These are phyloP conservation scores for Microchrysa polita DNA, from an alignment of 2,888 invertebrate genomes.

Conservation along the genomic window DNA sequence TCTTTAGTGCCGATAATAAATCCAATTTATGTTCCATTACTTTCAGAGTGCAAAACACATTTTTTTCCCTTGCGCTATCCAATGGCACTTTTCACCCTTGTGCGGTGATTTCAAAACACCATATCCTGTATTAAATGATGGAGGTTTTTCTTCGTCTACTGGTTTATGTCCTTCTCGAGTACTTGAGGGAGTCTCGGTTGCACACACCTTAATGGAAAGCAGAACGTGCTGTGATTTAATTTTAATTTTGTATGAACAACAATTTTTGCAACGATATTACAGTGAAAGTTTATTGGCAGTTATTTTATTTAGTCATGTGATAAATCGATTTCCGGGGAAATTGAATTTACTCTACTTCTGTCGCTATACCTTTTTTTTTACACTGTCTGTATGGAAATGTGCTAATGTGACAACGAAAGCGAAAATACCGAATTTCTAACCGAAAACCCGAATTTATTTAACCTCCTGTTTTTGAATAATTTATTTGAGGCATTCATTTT, in stretches of 20 bases:
- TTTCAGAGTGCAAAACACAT: slow-evolving; percentile 27
- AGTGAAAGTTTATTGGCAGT: too few relatives aligned
- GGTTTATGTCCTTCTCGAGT: too few relatives aligned
- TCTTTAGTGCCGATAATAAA: slow-evolving; percentile 35
- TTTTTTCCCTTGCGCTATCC: slow-evolving; percentile 5
- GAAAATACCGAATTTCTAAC: too few relatives aligned
- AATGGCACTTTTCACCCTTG: background rate
- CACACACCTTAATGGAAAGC: slow-evolving; percentile 13
- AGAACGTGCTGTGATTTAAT: slow-evolving; percentile 24
- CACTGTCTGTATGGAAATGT: too few relatives aligned
- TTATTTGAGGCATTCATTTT: slow-evolving; percentile 20
- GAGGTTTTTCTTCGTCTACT: too few relatives aligned
- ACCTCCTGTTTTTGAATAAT: slow-evolving; percentile 14
- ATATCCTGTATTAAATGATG: background rate
- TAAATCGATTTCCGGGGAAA: too few relatives aligned
- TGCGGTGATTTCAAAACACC: background rate
- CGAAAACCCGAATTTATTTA: too few relatives aligned
- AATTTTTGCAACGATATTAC: too few relatives aligned
- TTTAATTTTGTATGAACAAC: slow-evolving; percentile 22
- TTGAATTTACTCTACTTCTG: too few relatives aligned
- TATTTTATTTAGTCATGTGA: too few relatives aligned
- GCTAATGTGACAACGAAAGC: too few relatives aligned
- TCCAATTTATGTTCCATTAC: slow-evolving; percentile 40
- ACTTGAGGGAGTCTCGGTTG: background rate
- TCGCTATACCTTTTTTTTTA: too few relatives aligned